phyloP scores from a whole-genome alignment of 2,113 vertebrate genomes.

The Hucho hucho region DNA sequence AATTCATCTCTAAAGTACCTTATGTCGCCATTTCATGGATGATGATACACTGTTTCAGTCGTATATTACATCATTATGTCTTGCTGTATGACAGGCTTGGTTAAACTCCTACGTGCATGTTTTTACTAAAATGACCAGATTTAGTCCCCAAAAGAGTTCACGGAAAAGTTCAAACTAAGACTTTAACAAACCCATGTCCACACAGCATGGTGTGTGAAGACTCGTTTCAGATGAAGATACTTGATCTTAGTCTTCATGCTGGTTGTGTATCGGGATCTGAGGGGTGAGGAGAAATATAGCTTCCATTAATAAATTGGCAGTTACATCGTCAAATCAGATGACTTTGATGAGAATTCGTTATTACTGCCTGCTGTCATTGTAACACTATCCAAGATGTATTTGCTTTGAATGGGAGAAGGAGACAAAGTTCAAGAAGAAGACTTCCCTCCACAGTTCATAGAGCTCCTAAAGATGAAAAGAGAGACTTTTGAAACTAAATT shows the following conservation, averaged over 20 bases:
- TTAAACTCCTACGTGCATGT: no score
- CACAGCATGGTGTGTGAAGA: no score
- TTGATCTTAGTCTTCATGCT: background rate
- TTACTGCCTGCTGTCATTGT: slow-evolving; percentile 27
- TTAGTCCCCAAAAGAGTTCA: no score
- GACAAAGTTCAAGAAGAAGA: slow-evolving; percentile 12
- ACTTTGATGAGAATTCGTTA: slow-evolving; percentile 31
- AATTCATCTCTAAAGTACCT: no score
- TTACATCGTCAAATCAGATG: background rate
- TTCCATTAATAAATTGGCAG: slow-evolving; percentile 27
- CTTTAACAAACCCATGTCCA: no score
- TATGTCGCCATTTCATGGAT: no score
- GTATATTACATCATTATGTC: no score
- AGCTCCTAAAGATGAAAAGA: slow-evolving; percentile 14
- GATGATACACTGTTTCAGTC: no score
- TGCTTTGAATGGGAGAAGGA: slow-evolving; percentile 27
- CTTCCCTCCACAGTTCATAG: background rate
- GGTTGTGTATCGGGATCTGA: slow-evolving; percentile 3
- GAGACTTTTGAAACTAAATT: slow-evolving; percentile 31
- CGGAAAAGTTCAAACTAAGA: no score
- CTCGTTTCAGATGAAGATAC: no score
- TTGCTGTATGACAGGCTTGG: no score
- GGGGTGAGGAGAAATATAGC: slow-evolving; percentile 8
- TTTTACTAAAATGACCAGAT: no score
- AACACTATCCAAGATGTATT: slow-evolving; percentile 37